A percentile compares a stretch with the other conserved stretches of the same genome.
phyloP scores from a whole-genome alignment of 2,797 vertebrate genomes.

The Eulemur coronatus region DNA sequence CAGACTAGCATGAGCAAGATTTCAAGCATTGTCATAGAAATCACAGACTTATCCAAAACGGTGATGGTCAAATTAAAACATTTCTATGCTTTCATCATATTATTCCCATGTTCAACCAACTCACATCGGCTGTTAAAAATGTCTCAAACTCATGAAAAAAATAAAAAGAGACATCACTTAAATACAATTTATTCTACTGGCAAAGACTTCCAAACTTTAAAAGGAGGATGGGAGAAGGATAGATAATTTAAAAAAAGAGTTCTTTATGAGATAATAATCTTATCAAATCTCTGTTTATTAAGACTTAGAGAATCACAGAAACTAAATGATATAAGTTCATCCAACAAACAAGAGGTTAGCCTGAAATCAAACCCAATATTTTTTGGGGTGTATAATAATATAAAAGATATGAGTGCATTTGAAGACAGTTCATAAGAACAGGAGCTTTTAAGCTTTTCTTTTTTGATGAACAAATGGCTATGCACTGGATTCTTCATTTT shows the following conservation, averaged over 20 bases:
- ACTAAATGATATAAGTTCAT: neutral
- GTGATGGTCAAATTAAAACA: neutral
- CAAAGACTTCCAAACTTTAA: neutral
- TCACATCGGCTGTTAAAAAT: neutral
- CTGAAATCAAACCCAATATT: neutral
- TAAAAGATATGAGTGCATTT: neutral
- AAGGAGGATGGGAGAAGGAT: neutral
- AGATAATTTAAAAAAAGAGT: neutral
- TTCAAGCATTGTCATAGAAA: neutral
- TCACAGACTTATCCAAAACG: neutral
- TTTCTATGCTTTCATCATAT: neutral
- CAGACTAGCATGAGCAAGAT: neutral
- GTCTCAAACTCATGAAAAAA: neutral
- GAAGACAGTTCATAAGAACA: neutral
- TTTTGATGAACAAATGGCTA: neutral
- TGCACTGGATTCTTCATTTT: neutral
- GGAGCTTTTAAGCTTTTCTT: neutral
- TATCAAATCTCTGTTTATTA: neutral
- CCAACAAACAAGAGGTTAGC: neutral
- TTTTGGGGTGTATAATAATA: neutral
- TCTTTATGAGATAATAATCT: neutral
- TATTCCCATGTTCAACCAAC: neutral
- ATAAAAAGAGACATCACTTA: neutral
- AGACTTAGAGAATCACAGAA: neutral
- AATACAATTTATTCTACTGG: neutral